phyloP scores from a whole-genome alignment of 2,888 invertebrate genomes.

The Callimorpha dominula region DNA sequence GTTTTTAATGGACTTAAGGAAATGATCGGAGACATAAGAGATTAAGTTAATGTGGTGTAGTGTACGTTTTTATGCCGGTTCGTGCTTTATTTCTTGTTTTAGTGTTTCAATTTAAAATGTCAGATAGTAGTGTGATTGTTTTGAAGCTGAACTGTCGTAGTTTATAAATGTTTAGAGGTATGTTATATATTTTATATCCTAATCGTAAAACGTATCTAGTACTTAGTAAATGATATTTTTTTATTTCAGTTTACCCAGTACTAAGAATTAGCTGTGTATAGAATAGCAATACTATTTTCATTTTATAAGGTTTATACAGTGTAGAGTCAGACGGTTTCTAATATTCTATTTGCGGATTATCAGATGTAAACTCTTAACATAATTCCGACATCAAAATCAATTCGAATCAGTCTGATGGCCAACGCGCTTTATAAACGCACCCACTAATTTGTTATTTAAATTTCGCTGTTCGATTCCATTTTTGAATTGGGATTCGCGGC shows the following conservation, averaged over 20 bases:
- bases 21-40: conserved; percentile 64
- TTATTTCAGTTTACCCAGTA: neutral
- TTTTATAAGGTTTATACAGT: conserved; percentile 19
- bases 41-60: conserved; percentile 53
- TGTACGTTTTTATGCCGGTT: conserved; percentile 46
- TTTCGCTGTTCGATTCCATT: conserved; percentile 76
- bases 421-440: conserved; percentile 75
- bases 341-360: conserved; percentile 43
- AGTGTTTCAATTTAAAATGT: conserved; percentile 31
- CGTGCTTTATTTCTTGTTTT: conserved; percentile 47
- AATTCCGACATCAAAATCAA: conserved; percentile 72
- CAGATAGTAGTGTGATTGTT: conserved; percentile 44
- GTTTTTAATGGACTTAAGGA: conserved; percentile 68
- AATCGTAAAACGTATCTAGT: neutral
- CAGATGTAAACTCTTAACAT: conserved; percentile 55
- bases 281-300: neutral
- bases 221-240: neutral
- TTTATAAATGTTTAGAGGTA: conserved; percentile 8
- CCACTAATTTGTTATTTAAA: conserved; percentile 84
- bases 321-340: conserved; percentile 37
- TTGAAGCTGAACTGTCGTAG: conserved; percentile 26
- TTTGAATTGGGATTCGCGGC: conserved; percentile 75
- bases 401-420: conserved; percentile 71
- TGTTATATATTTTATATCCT: neutral
- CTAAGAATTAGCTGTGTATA: neutral